A percentile compares a stretch with the other conserved stretches of the same genome.
phyloP scores from a whole-genome alignment of 2,888 invertebrate genomes.

The Eristalis tenax region DNA sequence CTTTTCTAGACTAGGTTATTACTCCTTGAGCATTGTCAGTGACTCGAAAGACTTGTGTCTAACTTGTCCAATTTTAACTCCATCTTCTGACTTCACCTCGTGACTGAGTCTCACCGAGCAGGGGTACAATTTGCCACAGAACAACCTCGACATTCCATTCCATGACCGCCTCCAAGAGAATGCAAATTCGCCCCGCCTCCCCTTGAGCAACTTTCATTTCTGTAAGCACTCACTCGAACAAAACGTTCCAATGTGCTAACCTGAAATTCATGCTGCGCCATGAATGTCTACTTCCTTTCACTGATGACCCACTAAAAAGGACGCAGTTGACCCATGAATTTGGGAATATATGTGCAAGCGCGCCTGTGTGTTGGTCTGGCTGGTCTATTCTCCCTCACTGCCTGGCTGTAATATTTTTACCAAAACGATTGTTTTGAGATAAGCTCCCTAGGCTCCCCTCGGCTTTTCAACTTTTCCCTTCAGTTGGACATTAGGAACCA shows the following conservation, averaged over 20 bases:
- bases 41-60: too few relatives aligned
- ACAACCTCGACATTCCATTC: too few relatives aligned
- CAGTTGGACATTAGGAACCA: conserved; percentile 6
- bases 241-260: neutral
- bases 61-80: too few relatives aligned
- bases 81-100: too few relatives aligned
- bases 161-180: neutral
- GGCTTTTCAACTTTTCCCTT: neutral
- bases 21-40: too few relatives aligned
- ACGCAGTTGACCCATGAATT: neutral
- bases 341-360: neutral
- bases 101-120: too few relatives aligned
- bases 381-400: too few relatives aligned
- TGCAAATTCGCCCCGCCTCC: neutral
- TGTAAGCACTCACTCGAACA: neutral
- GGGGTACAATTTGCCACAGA: too few relatives aligned
- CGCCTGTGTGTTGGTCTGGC: neutral
- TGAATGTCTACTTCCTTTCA: neutral
- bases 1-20: too few relatives aligned
- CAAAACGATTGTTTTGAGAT: conserved; percentile 25
- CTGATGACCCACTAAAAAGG: neutral
- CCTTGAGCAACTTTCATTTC: neutral
- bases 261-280: neutral
- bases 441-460: neutral
- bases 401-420: neutral